Conservation (phyloP, 2,113 vertebrate genomes). For the Brienomyrus longianalis region DNA sequence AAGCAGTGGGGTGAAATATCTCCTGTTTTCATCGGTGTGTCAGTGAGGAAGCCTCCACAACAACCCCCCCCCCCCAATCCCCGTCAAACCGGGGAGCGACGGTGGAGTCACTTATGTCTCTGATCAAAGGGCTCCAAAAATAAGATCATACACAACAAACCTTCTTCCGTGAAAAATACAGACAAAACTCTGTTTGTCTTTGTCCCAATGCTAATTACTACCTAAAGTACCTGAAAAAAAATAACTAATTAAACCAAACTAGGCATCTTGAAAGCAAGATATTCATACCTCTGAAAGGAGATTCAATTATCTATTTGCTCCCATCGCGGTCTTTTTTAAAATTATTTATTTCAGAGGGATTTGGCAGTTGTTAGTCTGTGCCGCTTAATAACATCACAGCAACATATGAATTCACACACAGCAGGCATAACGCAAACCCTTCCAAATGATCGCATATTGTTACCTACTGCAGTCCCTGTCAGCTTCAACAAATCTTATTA, state of each 20-base stretch:
- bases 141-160: not conserved
- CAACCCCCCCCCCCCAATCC: too few relatives aligned
- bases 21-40: not conserved
- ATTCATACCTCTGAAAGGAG: not conserved
- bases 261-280: not conserved
- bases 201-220: not conserved
- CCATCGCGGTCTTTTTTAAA: not conserved
- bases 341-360: not conserved
- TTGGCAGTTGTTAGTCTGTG: not conserved
- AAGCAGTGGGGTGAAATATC: not conserved
- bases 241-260: not conserved
- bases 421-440: not conserved
- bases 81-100: not conserved
- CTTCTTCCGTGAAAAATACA: not conserved
- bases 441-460: not conserved
- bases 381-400: not conserved
- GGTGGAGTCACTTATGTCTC: not conserved
- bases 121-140: not conserved
- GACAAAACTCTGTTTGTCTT: not conserved
- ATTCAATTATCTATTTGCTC: not conserved
- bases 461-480: slow-evolving; percentile 11
- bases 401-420: not conserved
- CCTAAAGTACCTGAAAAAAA: not conserved
- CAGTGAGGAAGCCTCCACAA: not conserved
- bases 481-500: slow-evolving; percentile 16